These are phyloP conservation scores for Sebastes melanostomus DNA, from an alignment of 2,797 vertebrate species.

Conservation along the genomic window DNA sequence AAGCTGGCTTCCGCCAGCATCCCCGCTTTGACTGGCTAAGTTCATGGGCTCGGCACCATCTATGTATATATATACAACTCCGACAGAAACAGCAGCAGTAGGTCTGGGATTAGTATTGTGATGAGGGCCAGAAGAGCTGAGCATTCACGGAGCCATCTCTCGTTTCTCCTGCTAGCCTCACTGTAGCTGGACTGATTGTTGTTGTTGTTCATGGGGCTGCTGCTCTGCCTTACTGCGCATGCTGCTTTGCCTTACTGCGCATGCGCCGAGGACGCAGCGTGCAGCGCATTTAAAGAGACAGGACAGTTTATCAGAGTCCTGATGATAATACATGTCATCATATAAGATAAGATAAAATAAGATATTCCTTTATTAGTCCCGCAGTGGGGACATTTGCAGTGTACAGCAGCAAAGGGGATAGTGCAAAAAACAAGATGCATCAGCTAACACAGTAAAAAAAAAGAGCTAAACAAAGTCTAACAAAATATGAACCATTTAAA, in stretches of 20 bases:
- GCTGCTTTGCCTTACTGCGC: slow-evolving; percentile 60
- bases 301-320: background rate
- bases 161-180: slow-evolving; percentile 12
- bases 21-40: slow-evolving; percentile 95
- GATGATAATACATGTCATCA: too few relatives aligned
- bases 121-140: slow-evolving; percentile 4
- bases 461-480: too few relatives aligned
- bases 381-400: too few relatives aligned
- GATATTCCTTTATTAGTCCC: too few relatives aligned
- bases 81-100: slow-evolving; percentile 48
- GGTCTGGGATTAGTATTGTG: slow-evolving; percentile 13
- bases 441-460: too few relatives aligned
- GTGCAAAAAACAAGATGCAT: too few relatives aligned
- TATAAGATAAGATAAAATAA: too few relatives aligned
- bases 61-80: slow-evolving; percentile 44
- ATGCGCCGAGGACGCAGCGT: slow-evolving; percentile 58
- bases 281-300: slow-evolving; percentile 71
- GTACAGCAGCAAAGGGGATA: too few relatives aligned
- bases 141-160: slow-evolving; percentile 64
- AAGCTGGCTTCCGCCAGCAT: slow-evolving; percentile 94
- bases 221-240: slow-evolving; percentile 65
- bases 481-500: too few relatives aligned
- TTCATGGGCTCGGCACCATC: slow-evolving; percentile 90
- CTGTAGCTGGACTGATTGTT: slow-evolving; percentile 70
- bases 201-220: slow-evolving; percentile 78